Conservation (phyloP, 64 coral and sea anemone species). For the Exaiptasia diaphana region DNA sequence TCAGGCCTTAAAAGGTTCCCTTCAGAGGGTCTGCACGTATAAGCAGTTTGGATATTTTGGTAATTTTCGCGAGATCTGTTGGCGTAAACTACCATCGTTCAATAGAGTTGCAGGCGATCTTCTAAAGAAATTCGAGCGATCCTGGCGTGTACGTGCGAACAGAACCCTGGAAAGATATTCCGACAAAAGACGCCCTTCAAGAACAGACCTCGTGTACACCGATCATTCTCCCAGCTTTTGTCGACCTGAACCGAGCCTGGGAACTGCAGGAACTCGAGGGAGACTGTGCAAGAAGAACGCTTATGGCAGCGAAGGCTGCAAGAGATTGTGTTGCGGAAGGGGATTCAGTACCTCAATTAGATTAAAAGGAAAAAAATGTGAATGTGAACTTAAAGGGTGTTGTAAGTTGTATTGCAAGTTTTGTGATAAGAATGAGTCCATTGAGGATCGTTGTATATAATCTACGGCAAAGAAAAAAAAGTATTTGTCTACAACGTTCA, state of each 20-base stretch:
- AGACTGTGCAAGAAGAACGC: constrained; percentile 51
- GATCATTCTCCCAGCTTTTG: constrained; percentile 73
- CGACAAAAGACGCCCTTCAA: not conserved
- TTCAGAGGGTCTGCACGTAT: too few relatives aligned
- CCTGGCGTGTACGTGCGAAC: constrained; percentile 60
- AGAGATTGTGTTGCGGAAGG: constrained; percentile 55
- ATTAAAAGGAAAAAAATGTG: constrained; percentile 25
- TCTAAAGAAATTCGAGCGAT: constrained; percentile 53
- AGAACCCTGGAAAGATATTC: constrained; percentile 21
- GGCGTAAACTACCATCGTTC: constrained; percentile 73
- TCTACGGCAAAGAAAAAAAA: too few relatives aligned
- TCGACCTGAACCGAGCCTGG: not conserved
- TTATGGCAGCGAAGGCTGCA: constrained; percentile 43
- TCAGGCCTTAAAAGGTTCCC: too few relatives aligned
- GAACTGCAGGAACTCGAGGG: constrained; percentile 46
- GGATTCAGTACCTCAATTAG: constrained; percentile 15
- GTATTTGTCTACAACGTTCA: too few relatives aligned
- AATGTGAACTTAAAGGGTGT: constrained; percentile 80
- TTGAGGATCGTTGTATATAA: too few relatives aligned
- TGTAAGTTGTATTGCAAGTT: constrained; percentile 68
- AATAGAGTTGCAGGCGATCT: constrained; percentile 15
- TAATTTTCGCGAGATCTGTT: constrained; percentile 63
- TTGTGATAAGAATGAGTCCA: constrained; percentile 35
- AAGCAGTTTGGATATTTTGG: too few relatives aligned
- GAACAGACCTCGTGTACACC: constrained; percentile 52